phyloP scores from a whole-genome alignment of 2,888 invertebrate genomes.

The Mythimna impura region DNA sequence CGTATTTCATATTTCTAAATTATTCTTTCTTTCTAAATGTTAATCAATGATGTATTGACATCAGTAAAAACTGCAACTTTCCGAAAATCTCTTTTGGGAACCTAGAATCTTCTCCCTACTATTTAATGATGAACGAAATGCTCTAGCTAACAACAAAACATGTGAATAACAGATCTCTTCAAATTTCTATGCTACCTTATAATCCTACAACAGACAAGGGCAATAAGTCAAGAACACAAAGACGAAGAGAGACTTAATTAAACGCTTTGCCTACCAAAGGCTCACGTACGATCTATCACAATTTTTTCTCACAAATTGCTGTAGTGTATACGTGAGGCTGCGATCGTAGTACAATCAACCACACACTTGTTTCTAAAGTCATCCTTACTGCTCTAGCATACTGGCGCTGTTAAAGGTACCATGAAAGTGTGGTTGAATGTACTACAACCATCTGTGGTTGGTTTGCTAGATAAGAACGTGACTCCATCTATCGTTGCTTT shows the following conservation, averaged over 20 bases:
- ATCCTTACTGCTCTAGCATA: constrained; percentile 6
- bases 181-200: neutral
- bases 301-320: constrained; percentile 63
- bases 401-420: neutral
- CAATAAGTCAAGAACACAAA: constrained; percentile 18
- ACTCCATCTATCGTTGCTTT: constrained; percentile 71
- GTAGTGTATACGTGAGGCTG: constrained; percentile 48
- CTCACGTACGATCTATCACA: constrained; percentile 61
- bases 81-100: neutral
- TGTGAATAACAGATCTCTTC: neutral
- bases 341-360: constrained; percentile 16
- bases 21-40: no score
- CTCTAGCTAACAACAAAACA: neutral
- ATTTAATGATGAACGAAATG: neutral
- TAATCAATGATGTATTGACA: neutral
- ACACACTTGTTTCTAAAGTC: neutral
- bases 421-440: constrained; percentile 16
- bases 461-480: constrained; percentile 71
- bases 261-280: constrained; percentile 40
- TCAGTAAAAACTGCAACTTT: neutral
- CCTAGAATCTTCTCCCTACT: no score
- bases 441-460: constrained; percentile 55
- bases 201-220: constrained; percentile 17
- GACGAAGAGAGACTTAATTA: constrained; percentile 47
- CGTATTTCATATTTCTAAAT: no score